These are phyloP conservation scores for Cheilosia variabilis DNA, from an alignment of 2,888 invertebrate species.

Conservation along the genomic window DNA sequence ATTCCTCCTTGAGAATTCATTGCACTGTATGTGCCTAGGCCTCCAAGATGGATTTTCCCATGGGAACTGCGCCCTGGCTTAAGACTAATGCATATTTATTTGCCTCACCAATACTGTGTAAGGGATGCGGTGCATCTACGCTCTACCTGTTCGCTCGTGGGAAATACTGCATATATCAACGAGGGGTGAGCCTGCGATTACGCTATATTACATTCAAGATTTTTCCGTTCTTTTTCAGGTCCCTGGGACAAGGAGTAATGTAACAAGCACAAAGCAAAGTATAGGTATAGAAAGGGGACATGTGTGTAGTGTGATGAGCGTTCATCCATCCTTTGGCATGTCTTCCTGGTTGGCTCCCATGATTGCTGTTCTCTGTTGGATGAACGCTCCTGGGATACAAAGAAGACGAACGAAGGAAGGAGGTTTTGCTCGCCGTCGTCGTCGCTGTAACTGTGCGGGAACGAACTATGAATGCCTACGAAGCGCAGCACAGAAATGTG, in stretches of 20 bases:
- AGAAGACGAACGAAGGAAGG: constrained; percentile 11
- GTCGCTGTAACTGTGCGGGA: constrained; percentile 57
- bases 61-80: constrained; percentile 50
- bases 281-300: constrained; percentile 35
- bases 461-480: constrained; percentile 73
- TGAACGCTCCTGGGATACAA: constrained; percentile 47
- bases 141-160: constrained; percentile 36
- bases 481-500: constrained; percentile 63
- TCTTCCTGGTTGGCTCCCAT: constrained; percentile 63
- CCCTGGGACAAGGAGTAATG: constrained; percentile 17
- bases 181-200: constrained; percentile 60
- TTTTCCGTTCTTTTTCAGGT: constrained; percentile 25
- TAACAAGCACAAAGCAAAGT: not conserved
- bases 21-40: constrained; percentile 32
- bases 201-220: constrained; percentile 70
- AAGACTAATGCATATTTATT: constrained; percentile 64
- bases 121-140: not conserved
- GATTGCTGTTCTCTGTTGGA: constrained; percentile 46
- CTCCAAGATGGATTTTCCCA: constrained; percentile 49
- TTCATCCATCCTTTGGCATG: constrained; percentile 38
- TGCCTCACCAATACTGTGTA: constrained; percentile 62
- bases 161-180: constrained; percentile 21
- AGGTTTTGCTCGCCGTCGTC: not conserved
- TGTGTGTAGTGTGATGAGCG: constrained; percentile 57
- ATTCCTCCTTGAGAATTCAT: constrained; percentile 62